A percentile compares a stretch with the other conserved stretches of the same genome.
Evolutionary conservation across 35 echinoderm and acorn worm species (phyloP).

Genomic region (Chiridota heheva): DNA sequence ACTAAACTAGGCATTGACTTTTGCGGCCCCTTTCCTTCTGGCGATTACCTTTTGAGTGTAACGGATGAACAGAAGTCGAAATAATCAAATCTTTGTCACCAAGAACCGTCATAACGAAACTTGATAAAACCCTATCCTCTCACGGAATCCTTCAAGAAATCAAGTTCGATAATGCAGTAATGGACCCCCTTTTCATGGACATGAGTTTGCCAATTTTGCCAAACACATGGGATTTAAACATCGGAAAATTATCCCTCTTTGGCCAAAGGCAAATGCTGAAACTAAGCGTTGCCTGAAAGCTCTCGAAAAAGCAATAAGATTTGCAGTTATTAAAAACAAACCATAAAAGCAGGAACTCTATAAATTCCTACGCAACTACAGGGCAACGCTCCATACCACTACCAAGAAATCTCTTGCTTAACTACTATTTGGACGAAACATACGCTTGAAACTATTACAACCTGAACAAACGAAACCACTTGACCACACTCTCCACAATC

Average conservation of each 20-base stretch:
- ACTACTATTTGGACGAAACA: constrained; percentile 60
- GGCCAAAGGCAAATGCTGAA: constrained; percentile 84
- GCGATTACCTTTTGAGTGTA: constrained; percentile 36
- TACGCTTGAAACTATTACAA: too few relatives aligned
- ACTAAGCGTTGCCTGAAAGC: constrained; percentile 62
- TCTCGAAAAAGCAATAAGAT: constrained; percentile 57
- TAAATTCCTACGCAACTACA: constrained; percentile 72
- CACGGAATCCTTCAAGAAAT: constrained; percentile 30
- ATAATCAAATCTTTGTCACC: constrained; percentile 39
- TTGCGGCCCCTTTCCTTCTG: constrained; percentile 50
- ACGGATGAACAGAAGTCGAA: constrained; percentile 62
- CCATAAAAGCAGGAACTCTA: constrained; percentile 61
- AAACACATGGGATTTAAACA: constrained; percentile 71
- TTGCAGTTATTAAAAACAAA: constrained; percentile 37
- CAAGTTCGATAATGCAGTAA: constrained; percentile 26
- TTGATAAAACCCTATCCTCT: constrained; percentile 20
- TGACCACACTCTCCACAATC: too few relatives aligned
- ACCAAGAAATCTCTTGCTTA: constrained; percentile 48
- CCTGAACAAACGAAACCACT: too few relatives aligned
- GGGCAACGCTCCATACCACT: constrained; percentile 56
- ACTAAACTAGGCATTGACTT: constrained; percentile 44
- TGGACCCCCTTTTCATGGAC: constrained; percentile 1
- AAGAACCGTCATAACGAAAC: constrained; percentile 21
- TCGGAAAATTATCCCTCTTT: constrained; percentile 66
- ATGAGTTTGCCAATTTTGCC: constrained; percentile 15